These are phyloP conservation scores for Pachypeltis micranthus DNA, from an alignment of 1,140 invertebrate species.

Conservation along the genomic window DNA sequence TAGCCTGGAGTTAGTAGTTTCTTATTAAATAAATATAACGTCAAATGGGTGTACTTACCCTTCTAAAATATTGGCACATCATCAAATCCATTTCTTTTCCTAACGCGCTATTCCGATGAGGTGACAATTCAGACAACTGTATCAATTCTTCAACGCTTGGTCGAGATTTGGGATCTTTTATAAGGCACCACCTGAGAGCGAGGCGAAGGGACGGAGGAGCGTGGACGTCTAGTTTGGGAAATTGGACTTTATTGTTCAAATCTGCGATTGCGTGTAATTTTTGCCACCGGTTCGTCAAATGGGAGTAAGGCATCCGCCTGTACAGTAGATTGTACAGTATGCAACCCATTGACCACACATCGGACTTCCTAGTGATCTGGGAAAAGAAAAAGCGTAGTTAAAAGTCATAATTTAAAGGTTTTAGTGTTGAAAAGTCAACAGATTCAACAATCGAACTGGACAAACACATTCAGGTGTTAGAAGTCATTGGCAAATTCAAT, in stretches of 20 bases:
- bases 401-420: no score
- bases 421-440: no score
- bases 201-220: constrained; percentile 1
- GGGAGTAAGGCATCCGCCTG: constrained; percentile 79
- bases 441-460: no score
- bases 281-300: constrained; percentile 56
- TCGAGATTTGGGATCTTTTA: constrained; percentile 25
- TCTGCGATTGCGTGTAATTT: constrained; percentile 78
- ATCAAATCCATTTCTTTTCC: background rate
- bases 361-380: constrained; percentile 82
- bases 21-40: no score
- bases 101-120: background rate
- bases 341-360: constrained; percentile 96
- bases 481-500: no score
- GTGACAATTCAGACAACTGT: constrained; percentile 16
- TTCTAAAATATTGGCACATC: background rate
- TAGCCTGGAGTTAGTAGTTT: no score
- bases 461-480: no score
- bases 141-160: constrained; percentile 27
- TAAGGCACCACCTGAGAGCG: constrained; percentile 17
- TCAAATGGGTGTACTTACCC: background rate
- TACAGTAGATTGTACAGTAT: constrained; percentile 91
- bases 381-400: no score
- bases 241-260: constrained; percentile 34
- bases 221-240: constrained; percentile 11